phyloP scores from a whole-genome alignment of 1,140 invertebrate species.

The Paraescarpia echinospica region DNA sequence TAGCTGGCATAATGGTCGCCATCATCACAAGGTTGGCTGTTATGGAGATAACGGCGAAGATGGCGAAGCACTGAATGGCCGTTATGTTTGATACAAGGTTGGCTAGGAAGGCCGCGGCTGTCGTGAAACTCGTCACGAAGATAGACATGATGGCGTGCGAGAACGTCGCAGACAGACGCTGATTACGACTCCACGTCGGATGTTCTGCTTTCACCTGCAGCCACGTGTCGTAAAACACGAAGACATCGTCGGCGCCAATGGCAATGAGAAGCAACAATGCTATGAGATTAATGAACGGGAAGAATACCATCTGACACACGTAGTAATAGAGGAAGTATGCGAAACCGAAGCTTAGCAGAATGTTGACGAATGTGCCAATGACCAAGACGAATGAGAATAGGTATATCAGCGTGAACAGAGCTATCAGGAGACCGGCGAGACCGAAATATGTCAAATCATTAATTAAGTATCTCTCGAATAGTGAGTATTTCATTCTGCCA shows the following conservation, averaged over 20 bases:
- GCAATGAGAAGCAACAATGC: constrained; percentile 24
- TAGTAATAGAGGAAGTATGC: constrained; percentile 26
- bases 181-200: constrained; percentile 54
- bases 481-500: background rate
- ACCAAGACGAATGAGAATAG: constrained; percentile 19
- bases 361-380: constrained; percentile 21
- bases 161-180: constrained; percentile 68
- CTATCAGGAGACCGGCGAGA: constrained; percentile 5
- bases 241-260: constrained; percentile 29
- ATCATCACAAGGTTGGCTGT: constrained; percentile 86
- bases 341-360: constrained; percentile 17
- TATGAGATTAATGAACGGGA: constrained; percentile 26
- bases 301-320: constrained; percentile 20
- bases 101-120: constrained; percentile 87
- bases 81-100: constrained; percentile 89
- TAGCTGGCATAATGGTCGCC: constrained; percentile 80
- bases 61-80: constrained; percentile 94
- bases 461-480: constrained; percentile 9
- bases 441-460: constrained; percentile 20
- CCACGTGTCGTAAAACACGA: constrained; percentile 30
- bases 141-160: constrained; percentile 85
- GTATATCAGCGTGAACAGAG: constrained; percentile 19
- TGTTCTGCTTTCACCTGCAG: background rate
- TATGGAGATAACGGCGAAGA: constrained; percentile 87
- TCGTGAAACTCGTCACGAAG: constrained; percentile 90